phyloP scores from a whole-genome alignment of 2,888 invertebrate species.

The Eupithecia exiguata region DNA sequence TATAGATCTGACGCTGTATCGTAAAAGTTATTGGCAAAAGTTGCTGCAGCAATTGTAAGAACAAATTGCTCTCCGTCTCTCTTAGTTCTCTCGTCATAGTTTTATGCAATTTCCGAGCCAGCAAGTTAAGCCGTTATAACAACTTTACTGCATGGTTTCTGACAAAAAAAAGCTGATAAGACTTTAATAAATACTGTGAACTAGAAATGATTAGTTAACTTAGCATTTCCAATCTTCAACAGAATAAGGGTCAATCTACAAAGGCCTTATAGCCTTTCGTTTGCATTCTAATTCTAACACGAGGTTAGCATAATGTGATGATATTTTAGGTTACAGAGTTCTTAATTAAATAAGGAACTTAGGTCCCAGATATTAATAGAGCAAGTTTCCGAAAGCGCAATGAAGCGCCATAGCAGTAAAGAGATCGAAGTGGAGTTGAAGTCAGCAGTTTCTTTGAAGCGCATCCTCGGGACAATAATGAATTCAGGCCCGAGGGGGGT shows the following conservation, averaged over 20 bases:
- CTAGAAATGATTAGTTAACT: not conserved
- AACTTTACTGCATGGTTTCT: not conserved
- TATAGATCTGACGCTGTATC: not conserved
- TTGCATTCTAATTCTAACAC: not conserved
- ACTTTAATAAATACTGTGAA: not conserved
- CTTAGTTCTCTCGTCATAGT: not conserved
- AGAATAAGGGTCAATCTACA: not conserved
- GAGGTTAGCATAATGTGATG: not conserved
- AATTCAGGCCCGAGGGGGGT: conserved; percentile 67
- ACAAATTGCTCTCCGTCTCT: not conserved
- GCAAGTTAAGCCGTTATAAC: not conserved
- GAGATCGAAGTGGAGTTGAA: conserved; percentile 61
- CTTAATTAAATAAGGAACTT: conserved; percentile 17
- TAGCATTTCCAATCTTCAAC: not conserved
- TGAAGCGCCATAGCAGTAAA: conserved; percentile 66
- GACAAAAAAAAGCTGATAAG: not conserved
- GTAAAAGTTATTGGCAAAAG: conserved; percentile 5
- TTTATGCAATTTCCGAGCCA: not conserved
- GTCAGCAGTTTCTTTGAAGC: conserved; percentile 81
- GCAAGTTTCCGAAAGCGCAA: conserved; percentile 67
- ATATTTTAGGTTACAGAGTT: not conserved
- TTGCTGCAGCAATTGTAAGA: conserved; percentile 5
- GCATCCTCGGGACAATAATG: conserved; percentile 78
- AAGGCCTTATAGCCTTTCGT: not conserved
- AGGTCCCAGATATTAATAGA: conserved; percentile 58